These are phyloP conservation scores for Drosophila maculinotata DNA, from an alignment of 2,888 invertebrate genomes.

Conservation along the genomic window DNA sequence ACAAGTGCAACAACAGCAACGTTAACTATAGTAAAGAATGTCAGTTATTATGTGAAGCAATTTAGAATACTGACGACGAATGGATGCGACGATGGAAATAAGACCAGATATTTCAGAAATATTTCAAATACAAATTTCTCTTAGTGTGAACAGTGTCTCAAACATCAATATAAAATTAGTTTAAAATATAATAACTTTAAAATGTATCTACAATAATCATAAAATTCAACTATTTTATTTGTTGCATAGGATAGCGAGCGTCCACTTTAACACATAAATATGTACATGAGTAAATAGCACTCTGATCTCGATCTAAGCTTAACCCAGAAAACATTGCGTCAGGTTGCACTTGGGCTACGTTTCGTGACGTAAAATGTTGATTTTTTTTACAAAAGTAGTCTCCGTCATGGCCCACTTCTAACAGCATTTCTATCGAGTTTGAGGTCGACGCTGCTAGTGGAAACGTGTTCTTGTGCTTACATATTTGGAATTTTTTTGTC, in stretches of 20 bases:
- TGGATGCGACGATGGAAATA: not conserved
- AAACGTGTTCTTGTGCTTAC: constrained; percentile 21
- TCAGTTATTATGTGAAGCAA: not conserved
- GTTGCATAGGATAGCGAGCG: too few species aligned
- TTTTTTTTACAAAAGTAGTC: constrained; percentile 38
- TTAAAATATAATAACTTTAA: too few species aligned
- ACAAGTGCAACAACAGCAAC: constrained; percentile 61
- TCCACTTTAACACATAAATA: too few species aligned
- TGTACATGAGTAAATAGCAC: not conserved
- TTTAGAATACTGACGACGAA: too few species aligned
- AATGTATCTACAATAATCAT: too few species aligned
- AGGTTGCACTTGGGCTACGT: constrained; percentile 37
- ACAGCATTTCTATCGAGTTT: constrained; percentile 21
- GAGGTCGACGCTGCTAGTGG: constrained; percentile 31
- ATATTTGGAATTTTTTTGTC: too few species aligned
- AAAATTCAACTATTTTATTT: too few species aligned
- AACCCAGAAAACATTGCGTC: constrained; percentile 51
- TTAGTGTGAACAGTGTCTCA: too few species aligned
- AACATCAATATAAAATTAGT: too few species aligned
- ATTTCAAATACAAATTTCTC: too few species aligned
- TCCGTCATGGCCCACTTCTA: constrained; percentile 58
- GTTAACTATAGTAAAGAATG: constrained; percentile 23
- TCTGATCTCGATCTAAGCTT: constrained; percentile 1
- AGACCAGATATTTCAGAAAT: not conserved
- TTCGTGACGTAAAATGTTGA: constrained; percentile 44